Conservation (phyloP, 2,113 vertebrate species). For the Genyomyrus donnyi region DNA sequence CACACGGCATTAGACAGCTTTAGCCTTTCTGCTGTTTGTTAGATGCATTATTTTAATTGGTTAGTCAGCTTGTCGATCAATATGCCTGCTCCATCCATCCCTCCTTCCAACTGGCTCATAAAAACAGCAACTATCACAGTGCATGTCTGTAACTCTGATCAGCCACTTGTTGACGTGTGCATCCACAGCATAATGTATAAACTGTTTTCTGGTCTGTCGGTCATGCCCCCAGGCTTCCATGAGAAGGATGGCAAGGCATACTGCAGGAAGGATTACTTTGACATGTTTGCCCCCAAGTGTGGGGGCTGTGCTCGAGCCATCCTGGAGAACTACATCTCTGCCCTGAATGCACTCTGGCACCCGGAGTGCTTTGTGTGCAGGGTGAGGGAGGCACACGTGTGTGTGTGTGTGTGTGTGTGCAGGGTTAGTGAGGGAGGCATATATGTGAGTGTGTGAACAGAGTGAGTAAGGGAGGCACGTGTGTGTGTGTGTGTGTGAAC, state of each 20-base stretch:
- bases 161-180: neutral
- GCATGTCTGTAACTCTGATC: neutral
- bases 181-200: neutral
- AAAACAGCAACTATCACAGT: neutral
- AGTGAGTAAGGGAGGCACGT: slow-evolving; percentile 58
- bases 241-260: slow-evolving; percentile 97
- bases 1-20: neutral
- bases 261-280: slow-evolving; percentile 97
- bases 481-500: slow-evolving; percentile 63
- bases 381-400: slow-evolving; percentile 53
- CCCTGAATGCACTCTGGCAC: slow-evolving; percentile 92
- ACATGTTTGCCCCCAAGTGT: slow-evolving; percentile 96
- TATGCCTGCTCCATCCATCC: neutral
- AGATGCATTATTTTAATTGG: neutral
- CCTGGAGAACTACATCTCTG: slow-evolving; percentile 97
- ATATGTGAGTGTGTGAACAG: slow-evolving; percentile 83
- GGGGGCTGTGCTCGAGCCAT: slow-evolving; percentile 92
- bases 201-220: neutral
- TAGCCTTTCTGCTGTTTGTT: neutral
- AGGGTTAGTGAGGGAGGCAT: neutral
- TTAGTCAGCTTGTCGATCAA: neutral
- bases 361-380: slow-evolving; percentile 97
- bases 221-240: slow-evolving; percentile 74
- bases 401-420: neutral
- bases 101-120: neutral